Evolutionary conservation across 2,888 invertebrate species (phyloP), one percentile per base, ranked within the genome.

Genomic region (Drosophila ezoana): DNA sequence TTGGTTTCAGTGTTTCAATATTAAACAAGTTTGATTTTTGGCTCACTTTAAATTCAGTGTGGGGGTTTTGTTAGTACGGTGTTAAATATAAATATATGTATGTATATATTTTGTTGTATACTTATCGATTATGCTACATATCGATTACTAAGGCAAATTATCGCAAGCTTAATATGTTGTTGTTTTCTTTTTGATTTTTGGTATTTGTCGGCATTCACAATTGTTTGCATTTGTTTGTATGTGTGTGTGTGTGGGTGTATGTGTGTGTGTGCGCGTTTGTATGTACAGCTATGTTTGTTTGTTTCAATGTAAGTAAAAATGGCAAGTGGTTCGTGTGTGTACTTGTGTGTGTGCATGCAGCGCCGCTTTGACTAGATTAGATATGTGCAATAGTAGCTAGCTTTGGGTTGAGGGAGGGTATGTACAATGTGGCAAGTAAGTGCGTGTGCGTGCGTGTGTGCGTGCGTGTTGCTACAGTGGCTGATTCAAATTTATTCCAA

Each of bases 401-500:
- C 59, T 32, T 37, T 16, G 28, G 47, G 37, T 33, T 41, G 14
- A 35, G 14, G 41, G 37, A 16, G 20, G 6, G 23, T 9, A 43
- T 1, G 18, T 11, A 18, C 2, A 2, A 11, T 18, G 41, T 69
- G 74, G 64, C 60, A 68, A 69, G 56, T 57, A 13, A 47, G 33
- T 41, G 38, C 8, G 10, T 1, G 28, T 1, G 23, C 0, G 6
- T 6, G 23, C 2, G 23, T 23, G 23, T 1, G 23, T 5, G 28
- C 28, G 28, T 28, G 8, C 28, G 28, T 28, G 8, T 28, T 28
- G 28, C 28, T 28, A 28, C 28, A 28, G 10, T 38, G 45, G 45
- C 37, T 56, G 33, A 23, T 44, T 33, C 20, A 44, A 38, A 16
- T 76, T 68, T 80, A 83, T 53, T 91, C 90, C 64, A 81, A 68